Evolutionary conservation across 2,888 invertebrate species (phyloP), one percentile per base, ranked within the genome.

Genomic region (Pasiphila rectangulata): DNA sequence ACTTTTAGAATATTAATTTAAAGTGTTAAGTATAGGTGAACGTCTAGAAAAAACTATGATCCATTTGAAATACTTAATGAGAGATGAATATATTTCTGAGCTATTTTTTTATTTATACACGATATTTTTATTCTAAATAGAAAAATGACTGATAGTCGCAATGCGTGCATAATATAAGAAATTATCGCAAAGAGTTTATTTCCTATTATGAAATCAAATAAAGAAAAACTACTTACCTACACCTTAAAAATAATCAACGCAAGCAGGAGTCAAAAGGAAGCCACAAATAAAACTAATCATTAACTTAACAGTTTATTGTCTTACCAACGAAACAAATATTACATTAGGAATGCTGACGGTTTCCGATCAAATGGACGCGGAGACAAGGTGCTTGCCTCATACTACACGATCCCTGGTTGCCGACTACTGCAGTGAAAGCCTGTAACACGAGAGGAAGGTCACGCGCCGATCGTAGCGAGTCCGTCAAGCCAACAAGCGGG

Each of bases 371-470:
- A 51, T 63, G 51, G 55, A 60, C 37, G 44, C 19, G 40, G 38
- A 54, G 57, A 56, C 56, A 56, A 61, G 58, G 30, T 17, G 20
- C 15, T 19, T 12, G 27, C 27, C 57, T 32, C 41, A 29, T n/a
- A n/a, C n/a, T n/a, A n/a, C n/a, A n/a, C n/a, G n/a, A n/a, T 1
- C 3, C 15, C 7, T 2, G 59, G 50, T 49, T 51, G 61, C 63
- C 61, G 73, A n/a, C 69, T 75, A 87, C 77, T 66, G 68, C 82
- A 88, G 72, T 72, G 86, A 69, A 76, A 88, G 84, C 86, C 87
- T 88, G 87, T 83, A 88, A 88, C 77, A 87, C 64, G 69, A 85
- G 62, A 78, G 64, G 65, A 71, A 86, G 85, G 81, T 88, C 86
- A 88, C 81, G 84, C 78, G 69, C 57, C 58, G 72, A 60, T 59